Conservation (phyloP, 2,113 vertebrate genomes). For the Podarcis raffonei region DNA sequence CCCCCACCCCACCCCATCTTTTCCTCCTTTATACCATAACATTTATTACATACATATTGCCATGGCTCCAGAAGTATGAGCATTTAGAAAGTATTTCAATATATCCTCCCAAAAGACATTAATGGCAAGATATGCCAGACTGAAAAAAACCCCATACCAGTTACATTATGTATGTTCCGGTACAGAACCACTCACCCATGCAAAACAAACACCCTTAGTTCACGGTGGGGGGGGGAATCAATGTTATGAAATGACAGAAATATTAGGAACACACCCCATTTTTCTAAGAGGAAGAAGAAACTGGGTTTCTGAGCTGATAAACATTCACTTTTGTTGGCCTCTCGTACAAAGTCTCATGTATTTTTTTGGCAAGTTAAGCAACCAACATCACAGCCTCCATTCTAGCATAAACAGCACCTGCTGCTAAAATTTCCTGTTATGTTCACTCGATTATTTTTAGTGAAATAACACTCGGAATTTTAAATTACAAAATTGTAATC, state of each 20-base stretch:
- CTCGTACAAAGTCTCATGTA: conserved; percentile 45
- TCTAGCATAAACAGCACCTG: conserved; percentile 62
- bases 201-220: conserved; percentile 32
- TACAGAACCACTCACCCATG: conserved; percentile 46
- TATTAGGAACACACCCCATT: neutral
- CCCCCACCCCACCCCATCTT: neutral
- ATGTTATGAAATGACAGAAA: conserved; percentile 5
- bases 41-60: conserved; percentile 7
- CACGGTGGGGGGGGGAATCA: neutral
- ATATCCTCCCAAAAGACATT: conserved; percentile 43
- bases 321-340: conserved; percentile 49
- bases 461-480: conserved; percentile 70
- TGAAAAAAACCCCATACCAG: conserved; percentile 36
- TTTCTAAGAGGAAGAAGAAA: conserved; percentile 33
- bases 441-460: conserved; percentile 65
- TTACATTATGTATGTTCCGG: neutral
- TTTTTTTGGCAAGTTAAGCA: conserved; percentile 61
- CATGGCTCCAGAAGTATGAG: conserved; percentile 45
- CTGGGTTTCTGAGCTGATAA: conserved; percentile 41
- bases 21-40: conserved; percentile 5
- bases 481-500: conserved; percentile 72
- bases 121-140: conserved; percentile 47
- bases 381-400: conserved; percentile 53
- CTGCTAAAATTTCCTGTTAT: conserved; percentile 62
- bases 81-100: conserved; percentile 38